Evolutionary conservation across 2,797 vertebrate species (phyloP).

Genomic region (Danio tinwini): DNA sequence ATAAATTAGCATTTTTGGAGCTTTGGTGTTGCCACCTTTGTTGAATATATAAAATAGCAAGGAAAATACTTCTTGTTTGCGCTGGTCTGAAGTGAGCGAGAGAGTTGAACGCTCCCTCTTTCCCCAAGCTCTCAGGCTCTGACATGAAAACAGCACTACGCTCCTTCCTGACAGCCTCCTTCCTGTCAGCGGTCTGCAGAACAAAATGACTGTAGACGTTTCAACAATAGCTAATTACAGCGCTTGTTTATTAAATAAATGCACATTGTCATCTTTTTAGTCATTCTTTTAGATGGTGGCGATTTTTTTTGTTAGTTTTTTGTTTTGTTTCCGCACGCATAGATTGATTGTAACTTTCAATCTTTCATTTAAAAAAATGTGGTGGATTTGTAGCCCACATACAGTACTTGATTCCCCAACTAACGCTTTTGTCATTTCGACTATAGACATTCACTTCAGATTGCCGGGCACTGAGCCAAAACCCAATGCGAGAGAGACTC

Average conservation of each 20-base stretch:
- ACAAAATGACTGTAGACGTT: conserved; percentile 45
- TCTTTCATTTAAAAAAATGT: conserved; percentile 12
- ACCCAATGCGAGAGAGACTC: conserved; percentile 42
- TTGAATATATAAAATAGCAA: too few species aligned
- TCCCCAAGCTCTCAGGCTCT: conserved; percentile 28
- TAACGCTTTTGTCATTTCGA: conserved; percentile 36
- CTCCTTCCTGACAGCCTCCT: conserved; percentile 44
- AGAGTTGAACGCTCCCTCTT: conserved; percentile 19
- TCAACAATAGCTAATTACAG: conserved; percentile 56
- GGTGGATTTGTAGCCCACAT: conserved; percentile 33
- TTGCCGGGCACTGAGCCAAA: conserved; percentile 54
- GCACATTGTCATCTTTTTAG: conserved; percentile 42
- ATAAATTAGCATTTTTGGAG: too few species aligned
- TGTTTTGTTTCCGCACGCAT: conserved; percentile 42
- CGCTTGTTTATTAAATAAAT: conserved; percentile 60
- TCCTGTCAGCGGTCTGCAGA: conserved; percentile 34
- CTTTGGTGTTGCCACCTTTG: too few species aligned
- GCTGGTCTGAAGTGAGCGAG: not conserved
- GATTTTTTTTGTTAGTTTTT: not conserved
- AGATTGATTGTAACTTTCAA: conserved; percentile 49
- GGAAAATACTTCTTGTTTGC: conserved; percentile 7
- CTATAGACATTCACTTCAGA: conserved; percentile 45
- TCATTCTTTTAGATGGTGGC: conserved; percentile 46
- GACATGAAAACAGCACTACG: conserved; percentile 45
- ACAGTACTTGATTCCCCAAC: conserved; percentile 22